Base-by-base conservation (phyloP, 2,888 invertebrate genomes). In the Anthrax anthrax region DNA sequence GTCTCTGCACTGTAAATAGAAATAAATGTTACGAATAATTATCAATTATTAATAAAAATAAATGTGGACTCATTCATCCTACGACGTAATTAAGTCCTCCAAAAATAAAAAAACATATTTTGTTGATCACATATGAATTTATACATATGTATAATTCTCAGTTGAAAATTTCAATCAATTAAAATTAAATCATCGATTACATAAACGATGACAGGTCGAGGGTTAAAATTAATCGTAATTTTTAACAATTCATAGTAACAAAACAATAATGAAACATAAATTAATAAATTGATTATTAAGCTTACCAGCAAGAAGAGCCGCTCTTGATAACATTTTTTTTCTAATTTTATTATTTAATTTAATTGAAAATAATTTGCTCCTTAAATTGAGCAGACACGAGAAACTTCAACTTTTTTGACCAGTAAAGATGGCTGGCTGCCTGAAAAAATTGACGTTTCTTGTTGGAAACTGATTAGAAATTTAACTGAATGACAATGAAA, bases 251-350 rank as follows among this genome's bases (percentile, higher is more conserved):
- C n/a, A n/a, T n/a, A n/a, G n/a, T n/a, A n/a, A n/a, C n/a, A n/a
- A n/a, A n/a, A n/a, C n/a, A n/a, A 14, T 34, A 4, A 34, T 14
- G 34, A 34, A 34, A n/a, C 34, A 14, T 34, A 4, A 36, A 16
- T n/a, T 16, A 17, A 13, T 5, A 37, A 43, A 27, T 17, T 38
- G 16, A 32, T 37, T 18, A 16, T 14, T 16, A 6, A 16, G 63
- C 70, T 66, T 75, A 80, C 80, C 78, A 72, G 79, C 72, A 65
- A 79, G 74, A 67, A 79, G 71, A 67, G 77, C 75, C 65, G 76
- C 72, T 61, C 80, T 77, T 57, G 80, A 80, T 64, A 80, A 69
- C 81, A 81, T 80, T 72, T 74, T 76, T 57, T 52, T 55, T 34
- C 4, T 4, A 34, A 14, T 9, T 34, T 34, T 12, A 36, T 16